These are phyloP conservation scores for Odocoileus hemionus DNA, from an alignment of 2,113 vertebrate genomes.

Conservation along the genomic window DNA sequence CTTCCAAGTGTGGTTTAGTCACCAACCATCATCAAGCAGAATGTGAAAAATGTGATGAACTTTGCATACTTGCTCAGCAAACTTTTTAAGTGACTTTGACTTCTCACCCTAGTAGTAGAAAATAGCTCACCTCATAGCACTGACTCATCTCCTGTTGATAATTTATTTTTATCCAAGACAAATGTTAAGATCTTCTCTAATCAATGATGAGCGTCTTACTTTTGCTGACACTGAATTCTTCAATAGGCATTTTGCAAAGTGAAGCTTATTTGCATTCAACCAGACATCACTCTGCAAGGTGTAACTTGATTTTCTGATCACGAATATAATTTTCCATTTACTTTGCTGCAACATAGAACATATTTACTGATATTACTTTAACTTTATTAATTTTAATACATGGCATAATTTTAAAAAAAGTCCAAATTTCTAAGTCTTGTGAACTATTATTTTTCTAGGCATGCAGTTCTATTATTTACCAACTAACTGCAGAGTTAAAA, in stretches of 20 bases:
- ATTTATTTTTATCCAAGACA: slow-evolving; percentile 56
- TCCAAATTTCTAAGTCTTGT: neutral
- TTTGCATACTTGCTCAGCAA: neutral
- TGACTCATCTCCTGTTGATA: slow-evolving; percentile 19
- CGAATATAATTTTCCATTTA: slow-evolving; percentile 65
- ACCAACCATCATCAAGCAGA: neutral
- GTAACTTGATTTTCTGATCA: slow-evolving; percentile 61
- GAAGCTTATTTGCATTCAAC: slow-evolving; percentile 57
- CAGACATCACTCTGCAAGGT: slow-evolving; percentile 13
- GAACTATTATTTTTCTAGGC: neutral
- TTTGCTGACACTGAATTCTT: slow-evolving; percentile 50
- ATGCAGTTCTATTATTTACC: neutral
- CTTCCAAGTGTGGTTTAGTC: neutral
- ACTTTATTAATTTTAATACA: slow-evolving; percentile 39
- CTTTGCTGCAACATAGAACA: slow-evolving; percentile 44
- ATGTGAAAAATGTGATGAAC: neutral
- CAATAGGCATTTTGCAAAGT: slow-evolving; percentile 13
- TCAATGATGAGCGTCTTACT: slow-evolving; percentile 2
- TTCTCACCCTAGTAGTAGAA: slow-evolving; percentile 9
- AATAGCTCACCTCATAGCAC: neutral
- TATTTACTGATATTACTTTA: slow-evolving; percentile 52
- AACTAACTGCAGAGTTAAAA: neutral
- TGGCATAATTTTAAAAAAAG: neutral
- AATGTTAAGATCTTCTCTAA: slow-evolving; percentile 38
- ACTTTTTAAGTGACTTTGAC: neutral